Evolutionary conservation across 1,140 invertebrate species (phyloP), one percentile per base, ranked within the genome.

Genomic region (Calephelis virginiensis): DNA sequence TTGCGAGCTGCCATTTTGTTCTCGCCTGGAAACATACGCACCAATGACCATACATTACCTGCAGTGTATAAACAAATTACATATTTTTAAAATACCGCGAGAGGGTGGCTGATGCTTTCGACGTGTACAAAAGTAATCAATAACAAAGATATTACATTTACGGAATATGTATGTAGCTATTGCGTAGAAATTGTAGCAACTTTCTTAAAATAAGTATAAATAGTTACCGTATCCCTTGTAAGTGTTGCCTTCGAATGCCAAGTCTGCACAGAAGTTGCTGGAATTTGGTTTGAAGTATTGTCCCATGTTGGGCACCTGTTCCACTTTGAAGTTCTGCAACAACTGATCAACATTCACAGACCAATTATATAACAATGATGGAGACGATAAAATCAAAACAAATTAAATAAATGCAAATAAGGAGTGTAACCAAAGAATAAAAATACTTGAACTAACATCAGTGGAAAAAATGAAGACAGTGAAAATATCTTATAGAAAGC

Each of bases 1-100:
- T 94, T 93, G 68, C 93, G 93, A 7, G 93, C 92, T 43, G 81
- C 75, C 76, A 92, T 75, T 68, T 93, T 93, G 60, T 90, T 93
- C 38, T 90, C 85, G 1, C 92, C 91, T 92, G 74, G 12, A 66
- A n/a, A 43, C 40, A 43, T 2, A 28, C 28, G 40, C 40, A 43
- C 40, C 40, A 43, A 43, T 28, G 28, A 28, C n/a, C n/a, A n/a
- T n/a, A n/a, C 28, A 28, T 28, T 28, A 28, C 28, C 28, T 28
- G 5, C 28, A 28, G 28, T 28, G 28, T 28, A 28, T 28, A 28
- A 28, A 28, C 28, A 28, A 28, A 28, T 28, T 28, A 28, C 1
- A 3, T 28, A 28, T 28, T 28, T 28, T 28, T 28, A 28, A 28
- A 28, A 28, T 28, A 28, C 28, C 28, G 28, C 5, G 28, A 28